Evolutionary conservation across 2,797 vertebrate genomes (phyloP).

Genomic region (Heteromormyrus szaboi): DNA sequence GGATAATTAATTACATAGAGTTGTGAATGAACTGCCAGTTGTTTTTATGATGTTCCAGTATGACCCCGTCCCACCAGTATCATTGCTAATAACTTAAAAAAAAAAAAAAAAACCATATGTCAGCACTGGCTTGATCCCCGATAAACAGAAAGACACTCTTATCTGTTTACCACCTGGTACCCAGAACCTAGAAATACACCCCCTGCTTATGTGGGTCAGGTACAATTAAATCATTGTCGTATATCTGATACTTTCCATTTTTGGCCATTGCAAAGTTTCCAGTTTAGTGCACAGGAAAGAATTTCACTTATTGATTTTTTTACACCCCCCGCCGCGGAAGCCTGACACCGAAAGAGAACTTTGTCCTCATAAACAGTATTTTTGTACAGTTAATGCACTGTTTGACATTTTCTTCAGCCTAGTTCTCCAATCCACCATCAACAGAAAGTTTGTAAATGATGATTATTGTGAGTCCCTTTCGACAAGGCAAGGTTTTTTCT

Average conservation of each 20-base stretch:
- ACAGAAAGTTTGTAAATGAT: constrained; percentile 34
- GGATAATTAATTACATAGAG: neutral
- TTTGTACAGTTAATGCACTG: constrained; percentile 42
- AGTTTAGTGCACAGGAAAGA: neutral
- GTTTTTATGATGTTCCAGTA: neutral
- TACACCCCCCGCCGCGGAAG: neutral
- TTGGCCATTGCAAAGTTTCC: neutral
- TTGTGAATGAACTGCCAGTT: neutral
- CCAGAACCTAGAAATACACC: neutral
- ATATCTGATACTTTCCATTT: neutral
- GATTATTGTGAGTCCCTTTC: constrained; percentile 44
- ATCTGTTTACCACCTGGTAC: neutral
- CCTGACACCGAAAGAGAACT: constrained; percentile 24
- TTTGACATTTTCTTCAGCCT: constrained; percentile 31
- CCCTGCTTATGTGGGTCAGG: neutral
- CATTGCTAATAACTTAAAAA: neutral
- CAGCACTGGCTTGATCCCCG: neutral
- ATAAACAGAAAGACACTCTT: neutral
- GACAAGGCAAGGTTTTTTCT: constrained; percentile 42
- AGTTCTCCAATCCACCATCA: constrained; percentile 26
- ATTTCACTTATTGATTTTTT: neutral
- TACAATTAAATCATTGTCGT: neutral
- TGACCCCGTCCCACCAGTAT: neutral
- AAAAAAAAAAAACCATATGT: neutral
- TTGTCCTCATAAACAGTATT: constrained; percentile 45